Conservation (phyloP, 1,140 invertebrate genomes). For the Hypsibius dujardini region DNA sequence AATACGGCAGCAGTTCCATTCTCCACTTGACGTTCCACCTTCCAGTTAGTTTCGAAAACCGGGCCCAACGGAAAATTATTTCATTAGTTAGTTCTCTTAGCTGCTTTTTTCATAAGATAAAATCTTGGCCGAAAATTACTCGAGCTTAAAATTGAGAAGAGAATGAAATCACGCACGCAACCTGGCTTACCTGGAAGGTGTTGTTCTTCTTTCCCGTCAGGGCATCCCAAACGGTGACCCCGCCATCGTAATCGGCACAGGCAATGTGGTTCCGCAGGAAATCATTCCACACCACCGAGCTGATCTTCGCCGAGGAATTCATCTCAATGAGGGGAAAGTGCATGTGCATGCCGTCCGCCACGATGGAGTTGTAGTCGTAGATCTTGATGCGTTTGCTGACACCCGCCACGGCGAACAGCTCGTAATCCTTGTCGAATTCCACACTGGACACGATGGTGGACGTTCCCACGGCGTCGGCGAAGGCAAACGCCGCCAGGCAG, state of each 20-base stretch:
- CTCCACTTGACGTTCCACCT: too few relatives aligned
- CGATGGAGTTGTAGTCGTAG: conserved; percentile 67
- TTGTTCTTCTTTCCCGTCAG: conserved; percentile 49
- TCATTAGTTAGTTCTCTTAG: too few relatives aligned
- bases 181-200: conserved; percentile 36
- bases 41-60: too few relatives aligned
- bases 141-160: too few relatives aligned
- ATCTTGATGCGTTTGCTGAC: conserved; percentile 84
- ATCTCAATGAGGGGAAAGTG: conserved; percentile 85
- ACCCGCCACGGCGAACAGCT: conserved; percentile 87
- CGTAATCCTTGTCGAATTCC: conserved; percentile 89
- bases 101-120: too few relatives aligned
- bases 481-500: conserved; percentile 16
- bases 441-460: conserved; percentile 43
- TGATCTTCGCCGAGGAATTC: conserved; percentile 77
- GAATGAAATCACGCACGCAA: too few relatives aligned
- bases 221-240: conserved; percentile 81
- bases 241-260: conserved; percentile 66
- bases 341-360: conserved; percentile 62
- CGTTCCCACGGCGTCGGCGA: conserved; percentile 12
- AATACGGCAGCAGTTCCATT: neutral
- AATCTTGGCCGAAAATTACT: too few relatives aligned
- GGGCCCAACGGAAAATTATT: too few relatives aligned
- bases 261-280: conserved; percentile 16
- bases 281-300: conserved; percentile 26